These are phyloP conservation scores for Drosophila nikananu DNA, from an alignment of 1,140 invertebrate genomes.

Conservation along the genomic window DNA sequence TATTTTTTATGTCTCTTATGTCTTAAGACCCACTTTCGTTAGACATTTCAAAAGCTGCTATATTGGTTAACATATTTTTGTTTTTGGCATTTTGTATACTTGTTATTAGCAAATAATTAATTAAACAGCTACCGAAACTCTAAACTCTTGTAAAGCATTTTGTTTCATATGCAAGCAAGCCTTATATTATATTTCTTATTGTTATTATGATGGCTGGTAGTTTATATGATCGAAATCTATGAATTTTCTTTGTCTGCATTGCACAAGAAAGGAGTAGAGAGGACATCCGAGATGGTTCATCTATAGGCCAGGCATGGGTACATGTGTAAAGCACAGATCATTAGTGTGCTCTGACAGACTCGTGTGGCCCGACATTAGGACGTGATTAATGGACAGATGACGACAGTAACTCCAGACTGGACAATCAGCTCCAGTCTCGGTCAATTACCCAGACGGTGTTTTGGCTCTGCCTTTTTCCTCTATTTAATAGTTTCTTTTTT, in stretches of 20 bases:
- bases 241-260: background rate
- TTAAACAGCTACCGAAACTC: too few species aligned
- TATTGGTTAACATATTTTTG: too few species aligned
- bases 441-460: slow-evolving; percentile 56
- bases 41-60: too few species aligned
- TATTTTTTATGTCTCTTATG: too few species aligned
- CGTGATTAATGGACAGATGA: slow-evolving; percentile 70
- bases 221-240: background rate
- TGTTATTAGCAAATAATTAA: too few species aligned
- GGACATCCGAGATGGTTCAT: slow-evolving; percentile 39
- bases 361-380: slow-evolving; percentile 56
- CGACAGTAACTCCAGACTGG: slow-evolving; percentile 46
- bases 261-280: background rate
- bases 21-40: too few species aligned
- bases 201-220: background rate
- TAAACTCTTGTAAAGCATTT: too few species aligned
- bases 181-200: background rate
- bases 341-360: slow-evolving; percentile 71
- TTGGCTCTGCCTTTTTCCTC: slow-evolving; percentile 17
- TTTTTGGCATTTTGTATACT: too few species aligned
- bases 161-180: background rate
- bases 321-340: slow-evolving; percentile 81
- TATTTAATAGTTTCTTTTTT: slow-evolving; percentile 42
- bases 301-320: slow-evolving; percentile 59
- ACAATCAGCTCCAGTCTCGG: slow-evolving; percentile 54